Evolutionary conservation across 2,113 vertebrate genomes (phyloP), one percentile per base, ranked within the genome.

Genomic region (Pholis gunnellus): DNA sequence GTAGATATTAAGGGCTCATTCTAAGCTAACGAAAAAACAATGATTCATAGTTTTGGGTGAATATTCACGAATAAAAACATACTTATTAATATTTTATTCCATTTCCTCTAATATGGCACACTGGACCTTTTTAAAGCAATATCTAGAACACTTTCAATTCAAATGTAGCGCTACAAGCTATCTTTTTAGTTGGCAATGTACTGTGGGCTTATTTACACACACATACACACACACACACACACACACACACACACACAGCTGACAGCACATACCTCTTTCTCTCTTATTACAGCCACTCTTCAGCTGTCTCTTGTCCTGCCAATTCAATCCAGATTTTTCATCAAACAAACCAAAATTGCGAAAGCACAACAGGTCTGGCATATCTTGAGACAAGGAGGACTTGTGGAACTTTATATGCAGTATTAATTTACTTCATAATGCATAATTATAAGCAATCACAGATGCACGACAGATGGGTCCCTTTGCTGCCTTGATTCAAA

Each of bases 391-490:
- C 22, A 60, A 38, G 0, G 11, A 69, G 46, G 71, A 65, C 48
- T 22, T 42, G 31, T 36, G 50, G 27, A 85, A 74, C 15, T 18
- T 70, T 57, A 66, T 29, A 48, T 68, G 64, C 68, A 64, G 59
- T 48, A 70, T 70, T 86, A 72, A 83, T 85, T 72, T 7, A 52
- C 79, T 79, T 67, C 52, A 70, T 52, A 70, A 77, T 13, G 22
- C 68, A 67, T 38, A 67, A 87, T 68, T 68, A 82, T 29, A 44
- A 79, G 17, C 44, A n/a, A 42, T 48, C 50, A 29, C 81, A 83
- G 81, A 81, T 75, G 81, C 48, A 69, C 42, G 11, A 40, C 84
- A 88, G 84, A 85, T 79, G 77, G 76, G 27, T 68, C 57, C 56
- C 72, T 42, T 61, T 60, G 67, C 20, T 61, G 20, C 59, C 31